A percentile compares a stretch with the other conserved stretches of the same genome.
phyloP scores from a whole-genome alignment of 2,113 vertebrate species.

The Acanthisitta chloris region DNA sequence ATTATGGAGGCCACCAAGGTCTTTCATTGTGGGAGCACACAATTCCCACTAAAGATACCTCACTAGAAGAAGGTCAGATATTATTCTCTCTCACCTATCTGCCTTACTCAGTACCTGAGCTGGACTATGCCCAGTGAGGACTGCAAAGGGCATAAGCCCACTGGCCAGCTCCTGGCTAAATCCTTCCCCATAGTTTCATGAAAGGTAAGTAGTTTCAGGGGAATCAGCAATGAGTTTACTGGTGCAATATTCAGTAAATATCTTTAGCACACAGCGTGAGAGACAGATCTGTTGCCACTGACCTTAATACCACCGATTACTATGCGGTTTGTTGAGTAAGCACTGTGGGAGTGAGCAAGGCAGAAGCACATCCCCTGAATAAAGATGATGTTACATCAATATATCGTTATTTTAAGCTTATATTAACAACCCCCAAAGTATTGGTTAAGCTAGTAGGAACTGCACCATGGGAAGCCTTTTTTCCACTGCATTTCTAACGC shows the following conservation, averaged over 20 bases:
- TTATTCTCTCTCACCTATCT: not conserved
- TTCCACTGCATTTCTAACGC: not conserved
- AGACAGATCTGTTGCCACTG: not conserved
- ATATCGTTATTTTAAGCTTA: not conserved
- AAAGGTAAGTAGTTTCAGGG: not conserved
- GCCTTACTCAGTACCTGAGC: not conserved
- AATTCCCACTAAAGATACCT: not conserved
- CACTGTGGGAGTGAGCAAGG: not conserved
- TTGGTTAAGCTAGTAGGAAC: not conserved
- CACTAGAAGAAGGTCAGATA: not conserved
- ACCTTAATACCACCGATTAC: not conserved
- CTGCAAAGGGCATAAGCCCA: not conserved
- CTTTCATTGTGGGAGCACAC: not conserved
- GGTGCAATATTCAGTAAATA: not conserved
- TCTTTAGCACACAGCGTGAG: not conserved
- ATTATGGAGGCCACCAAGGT: not conserved
- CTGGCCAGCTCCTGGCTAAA: not conserved
- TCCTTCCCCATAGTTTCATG: not conserved
- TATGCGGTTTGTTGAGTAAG: not conserved
- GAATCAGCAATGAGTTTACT: not conserved
- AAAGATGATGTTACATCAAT: conserved; percentile 13
- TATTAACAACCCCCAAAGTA: not conserved
- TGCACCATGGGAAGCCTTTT: not conserved
- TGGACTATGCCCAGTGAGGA: not conserved
- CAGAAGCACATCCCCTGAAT: not conserved